Evolutionary conservation across 2,113 vertebrate genomes (phyloP), one percentile per base, ranked within the genome.

Genomic region (Dicaeum eximium): DNA sequence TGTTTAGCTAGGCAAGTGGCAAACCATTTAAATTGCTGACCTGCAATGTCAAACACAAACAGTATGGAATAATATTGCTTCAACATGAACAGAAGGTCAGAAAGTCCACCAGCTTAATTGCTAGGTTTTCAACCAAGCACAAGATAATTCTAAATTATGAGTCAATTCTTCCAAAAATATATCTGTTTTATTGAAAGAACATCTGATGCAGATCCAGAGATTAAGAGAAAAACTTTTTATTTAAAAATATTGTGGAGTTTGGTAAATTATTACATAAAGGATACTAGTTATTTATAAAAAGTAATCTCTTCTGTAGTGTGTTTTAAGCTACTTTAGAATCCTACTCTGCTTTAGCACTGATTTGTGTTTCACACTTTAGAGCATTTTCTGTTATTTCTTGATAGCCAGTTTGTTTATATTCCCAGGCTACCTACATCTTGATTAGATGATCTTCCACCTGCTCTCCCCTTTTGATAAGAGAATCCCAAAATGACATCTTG

Each of bases 1-100:
- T 95, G 64, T 92, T 97, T 95, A 96, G 90, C 74, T 96, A 96
- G 88, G 94, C 85, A 95, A 97, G 80, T 92, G 92, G 67, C 74
- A 95, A 97, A 86, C 82, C 64, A 89, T 77, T 95, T 51, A 65
- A 92, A 92, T 53, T 81, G 40, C 56, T 57, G 47, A 96, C 88
- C 96, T 91, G 84, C 79, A 97, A 82, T 95, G 84, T 94, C 84
- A 44, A 40, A 86, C 58, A 83, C 1, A 1, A 93, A 33, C 25
- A 58, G 8, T 11, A 50, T 19, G 38, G 38, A 79, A 57, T 79
- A 62, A 62, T 65, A 44, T 50, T 66, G 6, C 72, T 91, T 86
- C 66, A 88, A 38, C 62, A 89, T n/a, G 80, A 82, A 31, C 3
- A 16, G 66, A 61, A 78, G 40, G 31, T 85, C 78, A 92, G 70